A percentile compares a stretch with the other conserved stretches of the same genome.
Evolutionary conservation across 2,888 invertebrate species (phyloP).

Genomic region (Trichogramma evanescens): DNA sequence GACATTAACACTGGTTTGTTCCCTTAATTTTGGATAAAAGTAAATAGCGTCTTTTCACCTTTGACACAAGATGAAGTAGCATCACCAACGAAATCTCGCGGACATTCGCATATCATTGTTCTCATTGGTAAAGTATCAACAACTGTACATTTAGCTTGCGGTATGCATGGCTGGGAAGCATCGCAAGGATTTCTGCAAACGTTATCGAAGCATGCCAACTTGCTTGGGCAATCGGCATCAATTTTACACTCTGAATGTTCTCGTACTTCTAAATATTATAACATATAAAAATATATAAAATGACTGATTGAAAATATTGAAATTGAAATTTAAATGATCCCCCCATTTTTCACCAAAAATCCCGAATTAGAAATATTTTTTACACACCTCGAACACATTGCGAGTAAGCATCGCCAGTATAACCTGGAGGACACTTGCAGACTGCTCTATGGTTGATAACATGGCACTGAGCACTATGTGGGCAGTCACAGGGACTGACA

Average conservation of each 20-base stretch:
- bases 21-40: background rate
- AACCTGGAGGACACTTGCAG: conserved; percentile 78
- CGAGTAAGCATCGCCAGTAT: conserved; percentile 67
- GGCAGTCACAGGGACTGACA: conserved; percentile 78
- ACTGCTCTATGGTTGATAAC: conserved; percentile 69
- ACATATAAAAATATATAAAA: background rate
- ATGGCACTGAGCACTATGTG: conserved; percentile 67
- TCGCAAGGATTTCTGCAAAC: conserved; percentile 75
- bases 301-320: too few relatives aligned
- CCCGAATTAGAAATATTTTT: background rate
- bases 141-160: conserved; percentile 74
- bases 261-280: conserved; percentile 46
- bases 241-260: conserved; percentile 62
- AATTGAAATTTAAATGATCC: too few relatives aligned
- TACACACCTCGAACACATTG: conserved; percentile 57
- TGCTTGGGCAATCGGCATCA: conserved; percentile 81
- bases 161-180: conserved; percentile 71
- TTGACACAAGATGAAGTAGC: conserved; percentile 76
- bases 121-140: conserved; percentile 79
- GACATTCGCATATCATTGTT: conserved; percentile 81
- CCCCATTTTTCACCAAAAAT: background rate
- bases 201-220: conserved; percentile 73
- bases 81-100: conserved; percentile 75
- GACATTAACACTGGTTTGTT: background rate
- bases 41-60: conserved; percentile 53